These are phyloP conservation scores for Heloderma charlesbogerti DNA, from an alignment of 2,113 vertebrate genomes.

Conservation along the genomic window DNA sequence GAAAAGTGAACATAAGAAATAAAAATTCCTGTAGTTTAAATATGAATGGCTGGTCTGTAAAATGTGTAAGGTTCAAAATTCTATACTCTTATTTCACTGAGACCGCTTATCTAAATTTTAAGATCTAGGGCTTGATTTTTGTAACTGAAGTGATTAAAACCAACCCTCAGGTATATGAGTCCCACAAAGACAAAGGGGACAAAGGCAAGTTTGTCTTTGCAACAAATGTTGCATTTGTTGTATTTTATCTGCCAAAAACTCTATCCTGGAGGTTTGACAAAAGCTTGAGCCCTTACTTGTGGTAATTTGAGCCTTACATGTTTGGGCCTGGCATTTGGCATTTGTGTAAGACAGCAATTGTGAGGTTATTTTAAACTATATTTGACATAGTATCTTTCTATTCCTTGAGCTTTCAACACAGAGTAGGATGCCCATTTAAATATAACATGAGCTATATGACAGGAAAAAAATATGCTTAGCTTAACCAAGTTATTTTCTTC, in stretches of 20 bases:
- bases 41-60: background rate
- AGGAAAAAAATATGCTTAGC: background rate
- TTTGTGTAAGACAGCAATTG: background rate
- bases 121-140: background rate
- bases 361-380: background rate
- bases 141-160: background rate
- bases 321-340: background rate
- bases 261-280: constrained; percentile 6
- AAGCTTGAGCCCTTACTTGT: background rate
- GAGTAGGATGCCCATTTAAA: background rate
- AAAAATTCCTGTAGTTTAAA: background rate
- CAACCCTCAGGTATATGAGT: background rate
- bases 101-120: background rate
- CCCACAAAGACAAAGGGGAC: background rate
- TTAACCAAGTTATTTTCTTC: background rate
- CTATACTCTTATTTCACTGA: background rate
- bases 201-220: background rate
- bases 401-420: background rate
- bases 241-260: background rate
- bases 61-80: background rate
- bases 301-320: background rate
- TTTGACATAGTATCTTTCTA: background rate
- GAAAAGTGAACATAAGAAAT: constrained; percentile 49
- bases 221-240: background rate
- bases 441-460: background rate